Percentiles rank a stretch among this genome's conserved stretches.
These are phyloP conservation scores for Rissa tridactyla DNA, from an alignment of 2,113 vertebrate genomes.

Conservation along the genomic window DNA sequence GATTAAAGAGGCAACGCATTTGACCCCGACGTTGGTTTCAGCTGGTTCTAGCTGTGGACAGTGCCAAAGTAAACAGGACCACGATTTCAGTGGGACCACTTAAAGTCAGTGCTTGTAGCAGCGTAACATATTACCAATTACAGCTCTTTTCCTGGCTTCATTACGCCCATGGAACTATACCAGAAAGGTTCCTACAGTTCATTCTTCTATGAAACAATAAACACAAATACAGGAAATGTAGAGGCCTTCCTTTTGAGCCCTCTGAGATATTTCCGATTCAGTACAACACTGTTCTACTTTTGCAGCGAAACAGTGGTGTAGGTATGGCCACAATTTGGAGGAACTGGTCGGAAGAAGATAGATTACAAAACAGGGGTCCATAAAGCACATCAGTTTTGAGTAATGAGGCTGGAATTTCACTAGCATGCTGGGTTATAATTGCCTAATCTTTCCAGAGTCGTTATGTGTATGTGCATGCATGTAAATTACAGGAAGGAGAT, in stretches of 20 bases:
- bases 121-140: not conserved
- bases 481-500: not conserved
- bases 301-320: not conserved
- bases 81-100: not conserved
- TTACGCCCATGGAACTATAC: not conserved
- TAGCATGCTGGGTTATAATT: not conserved
- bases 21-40: not conserved
- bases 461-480: not conserved
- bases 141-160: not conserved
- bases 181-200: not conserved
- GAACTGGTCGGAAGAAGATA: not conserved
- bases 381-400: not conserved
- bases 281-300: not conserved
- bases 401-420: not conserved
- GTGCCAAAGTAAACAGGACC: slow-evolving; percentile 41
- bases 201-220: not conserved
- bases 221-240: not conserved
- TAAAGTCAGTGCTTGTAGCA: not conserved
- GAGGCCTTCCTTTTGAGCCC: not conserved
- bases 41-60: not conserved
- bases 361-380: not conserved
- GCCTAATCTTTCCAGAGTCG: not conserved
- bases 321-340: not conserved
- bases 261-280: not conserved
- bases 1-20: slow-evolving; percentile 4